Percentiles rank a stretch among this genome's conserved stretches.
These are phyloP conservation scores for Cyprinus carpio DNA, from an alignment of 2,113 vertebrate genomes.

Conservation along the genomic window DNA sequence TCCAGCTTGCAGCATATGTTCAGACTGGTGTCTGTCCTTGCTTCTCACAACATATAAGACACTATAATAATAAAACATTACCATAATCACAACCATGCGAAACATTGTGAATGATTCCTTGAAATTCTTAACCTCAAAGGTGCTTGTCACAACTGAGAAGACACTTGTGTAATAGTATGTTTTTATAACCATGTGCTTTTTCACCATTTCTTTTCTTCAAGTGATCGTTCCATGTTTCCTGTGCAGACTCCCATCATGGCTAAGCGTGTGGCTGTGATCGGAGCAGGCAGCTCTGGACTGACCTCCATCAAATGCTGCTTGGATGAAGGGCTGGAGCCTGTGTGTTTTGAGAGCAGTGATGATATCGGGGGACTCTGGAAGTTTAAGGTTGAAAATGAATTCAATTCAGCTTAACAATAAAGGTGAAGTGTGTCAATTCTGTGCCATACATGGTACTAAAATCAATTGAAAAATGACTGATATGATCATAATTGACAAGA, in stretches of 20 bases:
- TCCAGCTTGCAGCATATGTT: background rate
- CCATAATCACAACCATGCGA: background rate
- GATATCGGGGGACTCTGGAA: slow-evolving; percentile 88
- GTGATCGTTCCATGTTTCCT: background rate
- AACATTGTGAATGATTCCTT: background rate
- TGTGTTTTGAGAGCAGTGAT: slow-evolving; percentile 83
- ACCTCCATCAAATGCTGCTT: slow-evolving; percentile 84
- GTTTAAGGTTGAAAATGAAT: slow-evolving; percentile 73
- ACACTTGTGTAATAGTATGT: background rate
- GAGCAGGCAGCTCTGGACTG: slow-evolving; percentile 82
- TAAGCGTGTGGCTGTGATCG: slow-evolving; percentile 79
- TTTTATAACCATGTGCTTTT: background rate
- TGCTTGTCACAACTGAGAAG: background rate
- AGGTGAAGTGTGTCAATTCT: too few species aligned
- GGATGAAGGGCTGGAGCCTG: slow-evolving; percentile 86
- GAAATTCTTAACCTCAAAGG: background rate
- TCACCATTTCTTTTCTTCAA: background rate
- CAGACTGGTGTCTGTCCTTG: background rate
- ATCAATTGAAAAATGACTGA: too few species aligned
- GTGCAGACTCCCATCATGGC: slow-evolving; percentile 58
- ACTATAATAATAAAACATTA: too few species aligned
- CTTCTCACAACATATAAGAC: too few species aligned
- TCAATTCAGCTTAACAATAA: background rate
- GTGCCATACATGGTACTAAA: too few species aligned
- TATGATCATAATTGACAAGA: too few species aligned